Evolutionary conservation across 2,113 vertebrate species (phyloP).

Genomic region (Brienomyrus brachyistius): DNA sequence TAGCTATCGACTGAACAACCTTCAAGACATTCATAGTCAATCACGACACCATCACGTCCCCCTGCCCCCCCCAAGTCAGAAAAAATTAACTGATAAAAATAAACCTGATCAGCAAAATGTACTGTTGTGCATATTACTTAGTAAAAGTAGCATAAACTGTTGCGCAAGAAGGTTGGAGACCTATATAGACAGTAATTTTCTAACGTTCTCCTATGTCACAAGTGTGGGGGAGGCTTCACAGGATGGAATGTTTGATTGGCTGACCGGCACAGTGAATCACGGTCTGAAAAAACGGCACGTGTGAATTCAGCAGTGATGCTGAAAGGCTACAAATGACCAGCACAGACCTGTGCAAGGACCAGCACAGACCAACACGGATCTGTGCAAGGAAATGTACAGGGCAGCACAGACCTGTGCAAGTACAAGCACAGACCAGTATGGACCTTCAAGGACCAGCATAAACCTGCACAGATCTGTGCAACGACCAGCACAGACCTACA

Average conservation of each 20-base stretch:
- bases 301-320: background rate
- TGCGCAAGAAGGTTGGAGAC: too few relatives aligned
- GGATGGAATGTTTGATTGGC: background rate
- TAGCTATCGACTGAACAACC: background rate
- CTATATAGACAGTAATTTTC: background rate
- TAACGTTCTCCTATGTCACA: background rate
- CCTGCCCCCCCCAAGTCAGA: background rate
- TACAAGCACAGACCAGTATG: too few relatives aligned
- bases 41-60: background rate
- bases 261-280: background rate
- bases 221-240: background rate
- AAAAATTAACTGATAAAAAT: background rate
- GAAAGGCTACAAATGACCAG: background rate
- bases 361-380: too few relatives aligned
- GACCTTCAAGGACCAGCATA: too few relatives aligned
- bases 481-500: too few relatives aligned
- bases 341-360: background rate
- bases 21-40: background rate
- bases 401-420: too few relatives aligned
- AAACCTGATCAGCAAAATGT: background rate
- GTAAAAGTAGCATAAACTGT: too few relatives aligned
- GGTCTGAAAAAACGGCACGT: background rate
- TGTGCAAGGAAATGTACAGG: too few relatives aligned
- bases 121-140: too few relatives aligned
- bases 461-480: too few relatives aligned